These are phyloP conservation scores for Liodrosophila aerea DNA, from an alignment of 2,888 invertebrate species.

Conservation along the genomic window DNA sequence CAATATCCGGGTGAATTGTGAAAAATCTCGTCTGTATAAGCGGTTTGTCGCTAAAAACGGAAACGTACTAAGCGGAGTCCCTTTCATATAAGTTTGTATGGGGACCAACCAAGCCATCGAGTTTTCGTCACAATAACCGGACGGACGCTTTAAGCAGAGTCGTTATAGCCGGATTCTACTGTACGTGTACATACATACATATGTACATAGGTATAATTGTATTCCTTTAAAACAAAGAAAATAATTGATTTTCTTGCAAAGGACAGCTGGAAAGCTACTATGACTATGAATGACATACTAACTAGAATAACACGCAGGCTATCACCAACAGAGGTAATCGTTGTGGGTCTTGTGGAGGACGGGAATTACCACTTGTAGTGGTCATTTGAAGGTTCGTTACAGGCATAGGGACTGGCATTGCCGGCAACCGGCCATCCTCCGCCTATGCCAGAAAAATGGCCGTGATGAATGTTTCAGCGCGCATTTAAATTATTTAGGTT, in stretches of 20 bases:
- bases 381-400: conserved; percentile 67
- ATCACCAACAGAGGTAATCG: background rate
- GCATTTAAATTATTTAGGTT: conserved; percentile 68
- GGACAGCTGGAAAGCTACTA: conserved; percentile 11
- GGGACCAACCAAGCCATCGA: too few species aligned
- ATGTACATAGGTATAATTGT: too few species aligned
- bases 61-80: too few species aligned
- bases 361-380: conserved; percentile 33
- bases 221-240: conserved; percentile 10
- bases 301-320: conserved; percentile 17
- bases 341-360: background rate
- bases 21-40: too few species aligned
- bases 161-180: too few species aligned
- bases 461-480: conserved; percentile 38
- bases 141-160: too few species aligned
- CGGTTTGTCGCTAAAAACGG: too few species aligned
- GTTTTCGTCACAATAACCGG: too few species aligned
- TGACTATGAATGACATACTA: conserved; percentile 12
- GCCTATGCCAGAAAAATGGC: conserved; percentile 17
- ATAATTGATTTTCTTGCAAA: conserved; percentile 47
- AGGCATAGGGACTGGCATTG: too few species aligned
- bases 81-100: too few species aligned
- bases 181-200: too few species aligned
- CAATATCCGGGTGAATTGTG: too few species aligned
- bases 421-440: conserved; percentile 8